Evolutionary conservation across 2,888 invertebrate genomes (phyloP), one percentile per base, ranked within the genome.

Genomic region (Leistus spinibarbis): DNA sequence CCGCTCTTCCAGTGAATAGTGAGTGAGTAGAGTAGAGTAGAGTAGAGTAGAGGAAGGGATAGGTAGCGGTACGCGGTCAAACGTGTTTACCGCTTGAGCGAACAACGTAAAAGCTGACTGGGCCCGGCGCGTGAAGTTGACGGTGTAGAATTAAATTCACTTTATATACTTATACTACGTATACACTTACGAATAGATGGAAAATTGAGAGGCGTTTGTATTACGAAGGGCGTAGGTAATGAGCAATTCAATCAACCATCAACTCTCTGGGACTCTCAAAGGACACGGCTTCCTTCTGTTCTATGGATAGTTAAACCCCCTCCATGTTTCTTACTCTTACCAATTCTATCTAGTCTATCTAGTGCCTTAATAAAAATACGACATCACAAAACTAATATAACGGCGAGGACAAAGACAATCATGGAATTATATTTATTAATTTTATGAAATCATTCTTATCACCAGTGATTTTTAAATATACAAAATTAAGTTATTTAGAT

Each of bases 61-160:
- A 13, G 40, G 40, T 2, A 0, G 40, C 22, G 17, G 60, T 60
- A 22, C 60, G 16, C 19, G 60, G 19, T 22, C 60, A 60, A 60
- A 60, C 22, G 22, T 16, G 22, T 60, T 60, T 60, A 5, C 19
- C 60, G 22, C 60, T 10, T 22, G 19, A 60, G 22, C 20, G 60
- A 19, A 22, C 60, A 60, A 19, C 60, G 19, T 60, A 22, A 60
- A 60, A 60, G 60, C 60, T 19, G 4, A 20, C 22, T 19, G 13
- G 40, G 7, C 60, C 10, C 10, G 60, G 60, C 22, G 60, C 60
- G 19, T 60, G n/a, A 60, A 60, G 60, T 60, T 60, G 60, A 60
- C 60, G 60, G 60, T 60, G 60, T 19, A 60, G 60, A 60, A 60
- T 60, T 60, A 60, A 60, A 60, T 60, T 60, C 60, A 60, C 60